Evolutionary conservation across 2,888 invertebrate genomes (phyloP), one percentile per base, ranked within the genome.

Genomic region (Coremacera marginata): DNA sequence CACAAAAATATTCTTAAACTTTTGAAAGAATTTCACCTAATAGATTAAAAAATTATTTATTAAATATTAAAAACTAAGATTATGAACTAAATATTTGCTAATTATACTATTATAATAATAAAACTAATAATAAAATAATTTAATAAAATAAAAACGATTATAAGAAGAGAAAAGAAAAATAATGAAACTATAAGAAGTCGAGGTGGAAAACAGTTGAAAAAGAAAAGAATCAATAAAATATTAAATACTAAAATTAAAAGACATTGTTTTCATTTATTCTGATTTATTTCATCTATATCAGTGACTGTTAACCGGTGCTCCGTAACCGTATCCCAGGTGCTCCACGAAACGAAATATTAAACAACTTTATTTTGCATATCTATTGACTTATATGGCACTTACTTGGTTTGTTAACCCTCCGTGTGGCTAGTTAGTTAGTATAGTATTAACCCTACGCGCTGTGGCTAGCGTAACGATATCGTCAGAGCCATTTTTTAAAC

Each of bases 1-100:
- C 62, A 72, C 76, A 78, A 77, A 75, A 79, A 80, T 78, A 77
- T 80, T 79, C 77, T 79, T 78, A 80, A 81, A 81, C 72, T 82
- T 80, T 82, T 84, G 81, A 84, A 80, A 74, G 81, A 84, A 83
- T 81, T 82, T 83, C 84, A 83, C 76, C 76, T 79, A 81, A 78
- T 81, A 82, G 79, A 81, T 82, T 74, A 79, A 78, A 11, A 19
- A 67, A 67, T 67, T 67, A 37, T 37, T 37, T 44, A 34, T 34
- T 44, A 37, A n/a, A 19, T 44, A 67, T 44, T 67, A 76, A 77
- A 77, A 34, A 67, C 4, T 67, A 67, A 71, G 72, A 77, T 76
- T 62, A 78, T 76, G 60, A 78, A 67, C 78, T 79, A 80, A 80
- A 80, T 81, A 81, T 77, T 81, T 80, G 80, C 81, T 81, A 81